These are phyloP conservation scores for Drosophila kokeensis DNA, from an alignment of 2,888 invertebrate genomes.

Conservation along the genomic window DNA sequence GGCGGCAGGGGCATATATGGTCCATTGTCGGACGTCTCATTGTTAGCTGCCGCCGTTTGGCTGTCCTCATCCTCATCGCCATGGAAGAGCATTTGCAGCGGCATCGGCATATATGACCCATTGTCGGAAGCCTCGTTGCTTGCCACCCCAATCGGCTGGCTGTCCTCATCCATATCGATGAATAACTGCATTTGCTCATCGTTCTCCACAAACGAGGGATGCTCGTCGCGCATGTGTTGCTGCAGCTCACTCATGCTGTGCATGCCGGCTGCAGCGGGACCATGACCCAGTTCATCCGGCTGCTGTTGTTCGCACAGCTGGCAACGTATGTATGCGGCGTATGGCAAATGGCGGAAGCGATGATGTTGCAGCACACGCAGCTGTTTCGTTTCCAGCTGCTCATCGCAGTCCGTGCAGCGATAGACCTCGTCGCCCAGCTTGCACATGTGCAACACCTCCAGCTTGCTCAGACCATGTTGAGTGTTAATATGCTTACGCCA, in stretches of 20 bases:
- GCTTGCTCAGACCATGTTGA: slow-evolving; percentile 68
- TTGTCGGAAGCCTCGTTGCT: background rate
- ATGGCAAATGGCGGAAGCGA: slow-evolving; percentile 78
- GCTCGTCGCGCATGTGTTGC: slow-evolving; percentile 73
- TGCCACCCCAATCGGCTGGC: slow-evolving; percentile 1
- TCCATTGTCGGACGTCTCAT: slow-evolving; percentile 31
- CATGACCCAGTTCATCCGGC: slow-evolving; percentile 33
- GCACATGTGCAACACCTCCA: slow-evolving; percentile 70
- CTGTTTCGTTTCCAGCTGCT: slow-evolving; percentile 73
- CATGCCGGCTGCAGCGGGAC: slow-evolving; percentile 35
- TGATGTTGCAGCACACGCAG: slow-evolving; percentile 75
- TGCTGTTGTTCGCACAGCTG: slow-evolving; percentile 65
- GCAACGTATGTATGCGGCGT: slow-evolving; percentile 77
- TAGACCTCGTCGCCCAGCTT: slow-evolving; percentile 66
- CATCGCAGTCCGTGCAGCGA: slow-evolving; percentile 74
- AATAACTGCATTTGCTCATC: slow-evolving; percentile 35
- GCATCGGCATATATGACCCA: slow-evolving; percentile 66
- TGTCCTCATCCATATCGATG: slow-evolving; percentile 28
- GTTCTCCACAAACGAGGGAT: slow-evolving; percentile 56
- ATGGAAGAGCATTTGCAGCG: slow-evolving; percentile 39
- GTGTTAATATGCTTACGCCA: slow-evolving; percentile 82
- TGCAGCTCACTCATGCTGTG: slow-evolving; percentile 72
- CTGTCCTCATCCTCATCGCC: slow-evolving; percentile 6
- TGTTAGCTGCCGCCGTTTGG: background rate
- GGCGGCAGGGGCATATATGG: slow-evolving; percentile 72